Conservation (phyloP, 2,797 vertebrate species). For the Chloroceryle amazona region DNA sequence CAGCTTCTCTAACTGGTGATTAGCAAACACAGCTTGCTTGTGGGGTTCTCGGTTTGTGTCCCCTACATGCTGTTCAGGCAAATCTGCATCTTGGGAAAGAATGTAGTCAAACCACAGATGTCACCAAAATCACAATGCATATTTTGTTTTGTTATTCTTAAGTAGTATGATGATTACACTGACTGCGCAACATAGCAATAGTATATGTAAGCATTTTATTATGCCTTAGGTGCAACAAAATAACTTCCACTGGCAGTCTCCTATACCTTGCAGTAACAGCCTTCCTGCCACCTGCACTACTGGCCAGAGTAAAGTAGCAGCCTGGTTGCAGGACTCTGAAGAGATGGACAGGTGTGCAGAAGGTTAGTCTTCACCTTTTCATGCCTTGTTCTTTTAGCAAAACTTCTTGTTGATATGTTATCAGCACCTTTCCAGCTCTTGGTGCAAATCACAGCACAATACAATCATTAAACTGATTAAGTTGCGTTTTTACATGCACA, state of each 20-base stretch:
- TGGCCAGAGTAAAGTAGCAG: conserved; percentile 95
- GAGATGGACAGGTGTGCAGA: conserved; percentile 99
- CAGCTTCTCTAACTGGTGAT: not conserved
- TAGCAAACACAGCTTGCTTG: not conserved
- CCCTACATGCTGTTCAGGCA: not conserved
- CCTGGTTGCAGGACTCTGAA: conserved; percentile 97
- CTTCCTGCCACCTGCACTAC: conserved; percentile 94
- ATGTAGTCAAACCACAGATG: not conserved
- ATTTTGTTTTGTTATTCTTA: not conserved
- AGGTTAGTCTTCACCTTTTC: conserved; percentile 82
- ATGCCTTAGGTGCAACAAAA: conserved; percentile 86
- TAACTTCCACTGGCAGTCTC: conserved; percentile 89
- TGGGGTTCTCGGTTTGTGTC: not conserved
- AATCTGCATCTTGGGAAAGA: not conserved
- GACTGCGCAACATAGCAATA: not conserved
- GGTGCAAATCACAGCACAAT: too few species aligned
- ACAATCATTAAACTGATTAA: not conserved
- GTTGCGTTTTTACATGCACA: not conserved
- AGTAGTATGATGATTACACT: not conserved
- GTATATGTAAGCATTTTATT: conserved; percentile 24
- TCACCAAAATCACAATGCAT: not conserved
- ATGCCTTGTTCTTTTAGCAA: not conserved
- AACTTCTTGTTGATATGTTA: not conserved
- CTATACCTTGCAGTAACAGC: conserved; percentile 87
- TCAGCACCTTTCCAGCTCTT: too few species aligned